Evolutionary conservation across 2,888 invertebrate species (phyloP).

Genomic region (Aplocera efformata): DNA sequence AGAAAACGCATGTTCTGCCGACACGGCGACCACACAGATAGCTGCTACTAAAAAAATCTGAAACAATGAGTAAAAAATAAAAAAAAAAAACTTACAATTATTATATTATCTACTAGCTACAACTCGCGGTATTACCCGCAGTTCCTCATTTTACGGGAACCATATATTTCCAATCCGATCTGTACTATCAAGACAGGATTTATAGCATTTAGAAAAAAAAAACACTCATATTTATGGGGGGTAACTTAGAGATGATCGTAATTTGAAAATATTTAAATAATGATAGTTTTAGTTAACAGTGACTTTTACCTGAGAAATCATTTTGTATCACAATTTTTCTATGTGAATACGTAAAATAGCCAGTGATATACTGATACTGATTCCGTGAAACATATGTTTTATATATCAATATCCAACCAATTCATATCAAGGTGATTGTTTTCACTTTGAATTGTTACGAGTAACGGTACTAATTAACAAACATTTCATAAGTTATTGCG

Average conservation of each 20-base stretch:
- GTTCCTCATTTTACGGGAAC: too few species aligned
- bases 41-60: conserved; percentile 19
- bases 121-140: too few species aligned
- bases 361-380: conserved; percentile 35
- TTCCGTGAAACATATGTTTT: conserved; percentile 32
- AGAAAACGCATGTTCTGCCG: conserved; percentile 34
- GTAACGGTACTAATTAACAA: too few species aligned
- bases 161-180: too few species aligned
- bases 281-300: too few species aligned
- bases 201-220: too few species aligned
- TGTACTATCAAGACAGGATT: too few species aligned
- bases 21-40: conserved; percentile 24
- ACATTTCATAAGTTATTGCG: too few species aligned
- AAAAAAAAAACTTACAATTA: neutral
- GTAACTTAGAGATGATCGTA: too few species aligned
- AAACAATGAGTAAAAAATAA: too few species aligned
- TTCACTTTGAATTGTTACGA: conserved; percentile 12
- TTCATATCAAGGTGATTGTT: conserved; percentile 34
- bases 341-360: conserved; percentile 24
- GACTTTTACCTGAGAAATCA: conserved; percentile 38
- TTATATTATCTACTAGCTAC: neutral
- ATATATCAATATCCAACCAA: conserved; percentile 39
- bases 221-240: too few species aligned
- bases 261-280: too few species aligned
- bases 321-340: conserved; percentile 16